Evolutionary conservation across 2,888 invertebrate species (phyloP).

Genomic region (Andrena bicolor): DNA sequence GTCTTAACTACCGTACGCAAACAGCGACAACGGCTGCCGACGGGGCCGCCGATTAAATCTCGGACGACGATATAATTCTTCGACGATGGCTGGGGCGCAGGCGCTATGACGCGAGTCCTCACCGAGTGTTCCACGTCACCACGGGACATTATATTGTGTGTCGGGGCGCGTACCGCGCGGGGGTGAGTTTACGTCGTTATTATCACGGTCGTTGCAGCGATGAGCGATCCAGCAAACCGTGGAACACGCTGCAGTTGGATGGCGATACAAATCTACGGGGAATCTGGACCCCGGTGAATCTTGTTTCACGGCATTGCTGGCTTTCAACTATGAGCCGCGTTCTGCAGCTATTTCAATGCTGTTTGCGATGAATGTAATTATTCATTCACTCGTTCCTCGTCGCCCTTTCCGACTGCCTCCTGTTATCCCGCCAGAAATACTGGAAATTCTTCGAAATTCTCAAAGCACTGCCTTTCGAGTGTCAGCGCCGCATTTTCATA

Average conservation of each 20-base stretch:
- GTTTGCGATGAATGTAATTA: neutral
- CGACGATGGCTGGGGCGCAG: conserved; percentile 35
- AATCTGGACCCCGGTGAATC: neutral
- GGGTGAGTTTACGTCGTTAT: conserved; percentile 52
- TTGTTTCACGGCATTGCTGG: conserved; percentile 8
- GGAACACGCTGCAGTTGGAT: conserved; percentile 13
- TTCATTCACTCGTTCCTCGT: neutral
- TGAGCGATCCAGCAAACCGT: conserved; percentile 27
- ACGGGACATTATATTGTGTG: conserved; percentile 41
- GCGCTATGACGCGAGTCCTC: conserved; percentile 7
- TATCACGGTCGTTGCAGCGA: conserved; percentile 51
- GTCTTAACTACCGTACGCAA: conserved; percentile 52
- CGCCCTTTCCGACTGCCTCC: neutral
- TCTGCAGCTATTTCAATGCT: neutral
- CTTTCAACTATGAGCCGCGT: neutral
- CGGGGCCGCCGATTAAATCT: conserved; percentile 58
- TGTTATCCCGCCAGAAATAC: neutral
- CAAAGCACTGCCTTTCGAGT: neutral
- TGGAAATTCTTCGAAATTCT: conserved; percentile 13
- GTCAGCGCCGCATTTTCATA: conserved; percentile 24
- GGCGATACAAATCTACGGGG: conserved; percentile 11
- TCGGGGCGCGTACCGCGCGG: neutral
- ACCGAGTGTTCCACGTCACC: conserved; percentile 15
- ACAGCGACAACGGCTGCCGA: conserved; percentile 45
- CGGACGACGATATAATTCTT: conserved; percentile 57